Conservation (phyloP, 2,797 vertebrate genomes). For the Helarctos malayanus region DNA sequence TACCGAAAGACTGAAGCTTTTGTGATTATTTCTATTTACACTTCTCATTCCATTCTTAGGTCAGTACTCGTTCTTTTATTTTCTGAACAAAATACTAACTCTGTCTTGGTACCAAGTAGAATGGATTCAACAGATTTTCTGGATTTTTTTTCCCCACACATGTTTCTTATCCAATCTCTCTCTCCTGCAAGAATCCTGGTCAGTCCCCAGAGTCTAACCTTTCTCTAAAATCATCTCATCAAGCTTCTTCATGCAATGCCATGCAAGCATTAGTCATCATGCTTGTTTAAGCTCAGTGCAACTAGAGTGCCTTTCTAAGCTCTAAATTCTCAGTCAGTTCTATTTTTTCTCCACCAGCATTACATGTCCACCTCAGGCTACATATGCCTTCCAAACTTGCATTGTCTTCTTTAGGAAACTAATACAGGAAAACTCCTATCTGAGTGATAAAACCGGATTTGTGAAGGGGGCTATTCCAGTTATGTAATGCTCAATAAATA, state of each 20-base stretch:
- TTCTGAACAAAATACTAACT: not conserved
- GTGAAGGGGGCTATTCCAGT: not conserved
- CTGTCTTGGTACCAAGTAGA: not conserved
- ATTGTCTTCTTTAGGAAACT: constrained; percentile 31
- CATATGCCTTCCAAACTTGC: not conserved
- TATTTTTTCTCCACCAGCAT: not conserved
- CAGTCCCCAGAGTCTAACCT: not conserved
- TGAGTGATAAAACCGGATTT: not conserved
- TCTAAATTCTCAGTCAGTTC: not conserved
- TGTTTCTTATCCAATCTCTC: not conserved
- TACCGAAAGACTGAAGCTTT: not conserved
- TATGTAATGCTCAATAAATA: not conserved
- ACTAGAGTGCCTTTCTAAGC: not conserved
- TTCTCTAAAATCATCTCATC: not conserved
- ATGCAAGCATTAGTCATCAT: not conserved
- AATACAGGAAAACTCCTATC: not conserved
- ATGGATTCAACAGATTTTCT: not conserved
- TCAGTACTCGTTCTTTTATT: not conserved
- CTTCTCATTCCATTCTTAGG: not conserved
- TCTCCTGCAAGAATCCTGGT: not conserved
- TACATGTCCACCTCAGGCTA: not conserved
- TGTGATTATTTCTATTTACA: not conserved
- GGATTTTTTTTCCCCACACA: not conserved
- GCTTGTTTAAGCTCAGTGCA: not conserved
- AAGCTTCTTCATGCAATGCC: not conserved